phyloP scores from a whole-genome alignment of 1,140 invertebrate species.

The Pseudoatta argentina region DNA sequence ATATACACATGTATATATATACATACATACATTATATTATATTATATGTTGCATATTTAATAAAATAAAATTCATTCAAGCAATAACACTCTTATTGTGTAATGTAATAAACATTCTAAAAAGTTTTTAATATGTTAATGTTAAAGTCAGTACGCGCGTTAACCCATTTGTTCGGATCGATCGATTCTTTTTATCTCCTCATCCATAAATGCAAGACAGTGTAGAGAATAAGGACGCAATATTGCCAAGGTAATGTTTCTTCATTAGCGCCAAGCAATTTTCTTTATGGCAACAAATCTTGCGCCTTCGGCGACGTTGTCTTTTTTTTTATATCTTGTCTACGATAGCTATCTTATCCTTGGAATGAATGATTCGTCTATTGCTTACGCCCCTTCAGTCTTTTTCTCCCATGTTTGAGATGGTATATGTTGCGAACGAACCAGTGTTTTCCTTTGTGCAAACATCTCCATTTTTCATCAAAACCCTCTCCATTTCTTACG shows the following conservation, averaged over 20 bases:
- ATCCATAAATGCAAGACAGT: constrained; percentile 75
- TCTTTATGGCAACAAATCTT: constrained; percentile 84
- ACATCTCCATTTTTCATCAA: constrained; percentile 67
- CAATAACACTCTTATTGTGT: background rate
- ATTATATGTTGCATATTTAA: background rate
- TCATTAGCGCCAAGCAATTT: constrained; percentile 83
- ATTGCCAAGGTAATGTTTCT: constrained; percentile 83
- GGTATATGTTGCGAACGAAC: constrained; percentile 74
- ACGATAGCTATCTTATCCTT: constrained; percentile 69
- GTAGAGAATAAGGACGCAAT: constrained; percentile 76
- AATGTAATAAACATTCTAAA: constrained; percentile 18
- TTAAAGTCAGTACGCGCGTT: constrained; percentile 38
- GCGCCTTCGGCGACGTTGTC: constrained; percentile 65
- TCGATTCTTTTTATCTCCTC: constrained; percentile 74
- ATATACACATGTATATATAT: too few species aligned
- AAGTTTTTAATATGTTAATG: constrained; percentile 47
- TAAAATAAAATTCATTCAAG: background rate
- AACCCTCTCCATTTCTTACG: constrained; percentile 52
- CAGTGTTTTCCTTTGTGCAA: constrained; percentile 65
- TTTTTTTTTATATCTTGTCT: constrained; percentile 57
- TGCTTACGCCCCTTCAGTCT: constrained; percentile 58
- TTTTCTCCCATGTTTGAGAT: constrained; percentile 54
- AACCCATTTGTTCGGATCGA: constrained; percentile 48
- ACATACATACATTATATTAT: background rate
- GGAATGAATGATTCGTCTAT: constrained; percentile 70